A percentile compares a stretch with the other conserved stretches of the same genome.
These are phyloP conservation scores for Chascanopsetta lugubris DNA, from an alignment of 2,113 vertebrate genomes.

Conservation along the genomic window DNA sequence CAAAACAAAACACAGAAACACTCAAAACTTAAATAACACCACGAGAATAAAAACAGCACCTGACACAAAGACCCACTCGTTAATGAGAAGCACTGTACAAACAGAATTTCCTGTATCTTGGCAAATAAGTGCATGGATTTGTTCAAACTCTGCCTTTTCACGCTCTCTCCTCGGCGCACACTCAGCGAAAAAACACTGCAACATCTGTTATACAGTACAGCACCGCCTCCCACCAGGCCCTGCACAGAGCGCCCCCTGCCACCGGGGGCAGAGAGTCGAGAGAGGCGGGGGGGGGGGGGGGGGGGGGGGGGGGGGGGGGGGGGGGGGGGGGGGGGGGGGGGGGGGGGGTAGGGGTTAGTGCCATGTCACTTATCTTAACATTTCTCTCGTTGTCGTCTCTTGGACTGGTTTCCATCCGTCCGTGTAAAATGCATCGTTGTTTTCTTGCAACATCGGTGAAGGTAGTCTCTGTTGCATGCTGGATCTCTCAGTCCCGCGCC, in stretches of 20 bases:
- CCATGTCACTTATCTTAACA: slow-evolving; percentile 19
- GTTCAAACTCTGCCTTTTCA: slow-evolving; percentile 38
- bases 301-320: too few species aligned
- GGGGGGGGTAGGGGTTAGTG: slow-evolving; percentile 22
- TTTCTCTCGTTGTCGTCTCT: slow-evolving; percentile 27
- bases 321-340: too few species aligned
- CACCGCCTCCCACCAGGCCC: slow-evolving; percentile 22
- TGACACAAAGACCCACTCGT: slow-evolving; percentile 46
- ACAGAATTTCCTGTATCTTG: slow-evolving; percentile 62
- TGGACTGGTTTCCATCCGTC: slow-evolving; percentile 19
- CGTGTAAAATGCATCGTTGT: slow-evolving; percentile 45
- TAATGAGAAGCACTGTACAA: slow-evolving; percentile 64
- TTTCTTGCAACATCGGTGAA: slow-evolving; percentile 59
- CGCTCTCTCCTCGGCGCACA: slow-evolving; percentile 24
- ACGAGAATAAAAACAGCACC: slow-evolving; percentile 64
- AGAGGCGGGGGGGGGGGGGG: too few species aligned
- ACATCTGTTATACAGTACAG: slow-evolving; percentile 42
- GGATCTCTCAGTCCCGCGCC: slow-evolving; percentile 37
- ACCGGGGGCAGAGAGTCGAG: slow-evolving; percentile 10
- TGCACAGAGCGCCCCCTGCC: slow-evolving; percentile 28
- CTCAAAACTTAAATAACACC: slow-evolving; percentile 72
- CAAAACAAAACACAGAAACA: slow-evolving; percentile 28
- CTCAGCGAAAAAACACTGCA: slow-evolving; percentile 44
- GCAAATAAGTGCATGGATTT: slow-evolving; percentile 77
- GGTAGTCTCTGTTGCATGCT: slow-evolving; percentile 62